phyloP scores from a whole-genome alignment of 2,113 vertebrate species.

The Vulpes lagopus region DNA sequence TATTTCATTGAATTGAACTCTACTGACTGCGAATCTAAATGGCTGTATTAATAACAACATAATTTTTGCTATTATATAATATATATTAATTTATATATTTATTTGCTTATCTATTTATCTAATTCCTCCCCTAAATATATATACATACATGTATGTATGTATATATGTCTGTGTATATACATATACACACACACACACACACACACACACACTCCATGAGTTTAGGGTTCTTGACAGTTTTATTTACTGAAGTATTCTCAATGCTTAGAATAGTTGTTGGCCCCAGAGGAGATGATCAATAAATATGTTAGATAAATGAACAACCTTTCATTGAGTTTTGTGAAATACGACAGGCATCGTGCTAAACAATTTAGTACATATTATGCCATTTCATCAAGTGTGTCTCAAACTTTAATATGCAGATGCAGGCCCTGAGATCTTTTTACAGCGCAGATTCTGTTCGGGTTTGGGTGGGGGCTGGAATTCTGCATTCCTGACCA shows the following conservation, averaged over 20 bases:
- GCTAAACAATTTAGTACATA: background rate
- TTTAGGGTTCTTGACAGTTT: slow-evolving; percentile 2
- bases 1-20: slow-evolving; percentile 43
- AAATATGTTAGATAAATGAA: slow-evolving; percentile 51
- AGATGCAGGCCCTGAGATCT: background rate
- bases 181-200: background rate
- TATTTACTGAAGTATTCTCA: background rate
- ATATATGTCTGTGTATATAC: no score
- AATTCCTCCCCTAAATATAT: background rate
- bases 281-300: background rate
- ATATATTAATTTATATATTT: background rate
- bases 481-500: background rate
- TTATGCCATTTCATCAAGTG: background rate
- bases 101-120: background rate
- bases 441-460: background rate
- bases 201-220: background rate
- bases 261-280: background rate
- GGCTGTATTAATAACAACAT: background rate
- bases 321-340: slow-evolving; percentile 9
- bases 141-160: background rate
- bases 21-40: slow-evolving; percentile 3
- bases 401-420: background rate
- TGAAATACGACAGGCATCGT: background rate
- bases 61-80: background rate
- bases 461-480: background rate